Evolutionary conservation across 2,113 vertebrate genomes (phyloP).

Genomic region (Haemorhous mexicanus): DNA sequence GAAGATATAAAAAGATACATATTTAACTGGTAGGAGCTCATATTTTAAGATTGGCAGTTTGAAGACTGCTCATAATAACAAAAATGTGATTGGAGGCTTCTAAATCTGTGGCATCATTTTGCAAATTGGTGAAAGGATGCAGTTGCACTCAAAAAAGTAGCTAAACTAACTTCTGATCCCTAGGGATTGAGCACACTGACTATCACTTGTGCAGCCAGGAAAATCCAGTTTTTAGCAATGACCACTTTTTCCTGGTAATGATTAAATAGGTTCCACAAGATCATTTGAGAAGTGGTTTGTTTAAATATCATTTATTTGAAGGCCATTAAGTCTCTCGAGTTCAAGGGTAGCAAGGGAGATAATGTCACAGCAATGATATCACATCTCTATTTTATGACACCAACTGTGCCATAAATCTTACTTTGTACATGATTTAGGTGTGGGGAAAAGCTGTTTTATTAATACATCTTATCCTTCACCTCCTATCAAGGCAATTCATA

Average conservation of each 20-base stretch:
- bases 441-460: conserved; percentile 54
- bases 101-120: neutral
- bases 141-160: neutral
- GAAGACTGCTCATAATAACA: neutral
- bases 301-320: conserved; percentile 71
- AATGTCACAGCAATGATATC: conserved; percentile 45
- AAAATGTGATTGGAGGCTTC: neutral
- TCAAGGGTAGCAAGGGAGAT: conserved; percentile 69
- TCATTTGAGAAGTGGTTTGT: conserved; percentile 65
- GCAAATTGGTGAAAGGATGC: neutral
- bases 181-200: neutral
- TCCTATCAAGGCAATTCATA: conserved; percentile 27
- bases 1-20: neutral
- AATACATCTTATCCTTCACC: conserved; percentile 65
- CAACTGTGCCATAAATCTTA: conserved; percentile 37
- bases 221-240: conserved; percentile 43
- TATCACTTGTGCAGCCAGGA: conserved; percentile 15
- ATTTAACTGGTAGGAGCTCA: neutral
- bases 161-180: neutral
- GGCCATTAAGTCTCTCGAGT: conserved; percentile 62
- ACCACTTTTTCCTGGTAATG: conserved; percentile 54
- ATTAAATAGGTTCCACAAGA: conserved; percentile 67
- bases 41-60: neutral
- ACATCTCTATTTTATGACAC: conserved; percentile 67
- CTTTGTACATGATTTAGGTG: conserved; percentile 60